These are phyloP conservation scores for Drosophila atroscutellata DNA, from an alignment of 2,888 invertebrate species.

Conservation along the genomic window DNA sequence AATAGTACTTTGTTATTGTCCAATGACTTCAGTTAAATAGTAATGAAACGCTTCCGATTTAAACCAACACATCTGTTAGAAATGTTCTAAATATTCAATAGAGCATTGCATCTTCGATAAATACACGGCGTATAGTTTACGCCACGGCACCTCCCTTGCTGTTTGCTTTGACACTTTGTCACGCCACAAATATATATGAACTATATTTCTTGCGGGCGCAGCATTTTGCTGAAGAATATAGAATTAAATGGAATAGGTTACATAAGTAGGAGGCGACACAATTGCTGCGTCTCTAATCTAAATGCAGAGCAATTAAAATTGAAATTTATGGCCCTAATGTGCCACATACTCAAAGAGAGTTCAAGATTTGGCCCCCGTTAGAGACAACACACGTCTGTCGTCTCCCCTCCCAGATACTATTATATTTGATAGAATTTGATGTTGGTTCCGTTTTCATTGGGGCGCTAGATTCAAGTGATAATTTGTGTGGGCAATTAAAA, in stretches of 20 bases:
- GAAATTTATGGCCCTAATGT: conserved; percentile 69
- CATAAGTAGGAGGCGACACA: conserved; percentile 40
- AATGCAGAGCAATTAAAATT: conserved; percentile 69
- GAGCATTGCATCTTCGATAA: conserved; percentile 19
- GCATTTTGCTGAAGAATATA: conserved; percentile 23
- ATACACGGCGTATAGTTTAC: too few relatives aligned
- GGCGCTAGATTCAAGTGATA: conserved; percentile 40
- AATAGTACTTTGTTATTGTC: background rate
- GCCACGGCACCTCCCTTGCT: background rate
- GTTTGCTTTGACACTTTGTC: conserved; percentile 46
- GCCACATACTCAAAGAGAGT: conserved; percentile 51
- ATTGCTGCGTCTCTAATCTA: conserved; percentile 63
- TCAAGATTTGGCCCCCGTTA: conserved; percentile 54
- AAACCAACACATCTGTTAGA: rapidly evolving
- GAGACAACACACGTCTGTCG: conserved; percentile 6
- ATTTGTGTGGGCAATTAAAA: conserved; percentile 59
- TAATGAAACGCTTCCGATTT: too few relatives aligned
- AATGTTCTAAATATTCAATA: background rate
- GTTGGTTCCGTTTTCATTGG: conserved; percentile 35
- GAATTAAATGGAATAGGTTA: conserved; percentile 28
- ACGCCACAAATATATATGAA: conserved; percentile 15
- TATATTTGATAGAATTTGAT: conserved; percentile 55
- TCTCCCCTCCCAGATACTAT: conserved; percentile 10
- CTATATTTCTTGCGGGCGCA: conserved; percentile 7
- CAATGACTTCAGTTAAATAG: background rate